phyloP scores from a whole-genome alignment of 1,140 invertebrate genomes.

The Papilio machaon region DNA sequence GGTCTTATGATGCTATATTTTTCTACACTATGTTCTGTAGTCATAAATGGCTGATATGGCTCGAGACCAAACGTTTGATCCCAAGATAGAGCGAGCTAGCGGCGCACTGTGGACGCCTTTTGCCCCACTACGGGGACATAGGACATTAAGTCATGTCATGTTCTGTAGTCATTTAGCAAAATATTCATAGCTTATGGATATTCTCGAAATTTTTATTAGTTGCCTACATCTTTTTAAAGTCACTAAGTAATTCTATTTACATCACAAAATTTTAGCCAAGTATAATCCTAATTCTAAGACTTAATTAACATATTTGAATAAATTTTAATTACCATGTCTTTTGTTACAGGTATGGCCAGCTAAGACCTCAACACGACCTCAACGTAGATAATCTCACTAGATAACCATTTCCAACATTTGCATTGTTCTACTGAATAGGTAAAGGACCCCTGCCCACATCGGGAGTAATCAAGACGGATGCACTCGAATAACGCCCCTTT shows the following conservation, averaged over 20 bases:
- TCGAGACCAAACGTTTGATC: no score
- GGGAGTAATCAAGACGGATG: constrained; percentile 32
- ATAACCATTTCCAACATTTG: constrained; percentile 42
- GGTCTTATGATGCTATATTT: no score
- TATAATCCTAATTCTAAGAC: constrained; percentile 12
- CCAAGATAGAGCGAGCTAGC: no score
- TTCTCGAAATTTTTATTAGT: no score
- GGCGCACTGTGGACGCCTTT: no score
- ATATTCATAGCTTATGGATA: no score
- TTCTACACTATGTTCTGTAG: no score
- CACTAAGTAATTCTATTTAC: not conserved
- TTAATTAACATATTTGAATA: constrained; percentile 22
- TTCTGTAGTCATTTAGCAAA: no score
- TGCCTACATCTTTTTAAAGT: no score
- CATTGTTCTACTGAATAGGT: constrained; percentile 40
- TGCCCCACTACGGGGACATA: no score
- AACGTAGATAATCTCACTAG: constrained; percentile 30
- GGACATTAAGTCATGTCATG: no score
- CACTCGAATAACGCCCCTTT: constrained; percentile 47
- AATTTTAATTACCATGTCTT: constrained; percentile 20
- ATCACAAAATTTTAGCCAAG: not conserved
- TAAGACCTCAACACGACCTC: constrained; percentile 26
- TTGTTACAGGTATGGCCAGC: constrained; percentile 46
- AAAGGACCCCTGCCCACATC: constrained; percentile 22
- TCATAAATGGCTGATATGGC: no score